A percentile compares a stretch with the other conserved stretches of the same genome.
Conservation (phyloP, 2,888 invertebrate species). For the Glaucopsyche alexis region DNA sequence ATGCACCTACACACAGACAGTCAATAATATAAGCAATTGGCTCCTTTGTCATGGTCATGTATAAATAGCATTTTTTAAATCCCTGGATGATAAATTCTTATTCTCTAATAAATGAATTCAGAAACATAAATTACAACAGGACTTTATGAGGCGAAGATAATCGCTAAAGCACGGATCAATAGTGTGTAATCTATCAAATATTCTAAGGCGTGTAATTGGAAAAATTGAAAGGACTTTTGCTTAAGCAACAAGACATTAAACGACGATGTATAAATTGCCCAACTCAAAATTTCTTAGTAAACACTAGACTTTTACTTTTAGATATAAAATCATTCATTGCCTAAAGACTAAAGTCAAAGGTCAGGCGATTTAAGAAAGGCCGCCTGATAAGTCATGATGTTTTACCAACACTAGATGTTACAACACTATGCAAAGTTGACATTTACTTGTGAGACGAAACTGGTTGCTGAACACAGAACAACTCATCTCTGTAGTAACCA, state of each 20-base stretch:
- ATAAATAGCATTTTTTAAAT: too few relatives aligned
- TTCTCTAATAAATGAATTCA: too few relatives aligned
- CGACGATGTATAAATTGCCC: background rate
- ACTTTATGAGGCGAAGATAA: background rate
- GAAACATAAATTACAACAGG: background rate
- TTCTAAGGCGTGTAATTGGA: background rate
- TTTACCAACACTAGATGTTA: constrained; percentile 15
- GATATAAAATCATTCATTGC: background rate
- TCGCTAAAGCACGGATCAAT: background rate
- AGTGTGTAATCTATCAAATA: background rate
- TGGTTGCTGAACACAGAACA: constrained; percentile 32
- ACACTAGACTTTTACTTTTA: constrained; percentile 12
- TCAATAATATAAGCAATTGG: too few relatives aligned
- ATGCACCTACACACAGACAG: too few relatives aligned
- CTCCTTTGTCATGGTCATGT: too few relatives aligned
- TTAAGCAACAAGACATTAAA: background rate
- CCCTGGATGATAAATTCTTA: too few relatives aligned
- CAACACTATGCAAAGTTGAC: constrained; percentile 43
- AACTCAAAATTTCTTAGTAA: constrained; percentile 8
- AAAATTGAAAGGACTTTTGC: background rate
- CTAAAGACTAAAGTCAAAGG: background rate
- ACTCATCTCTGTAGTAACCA: constrained; percentile 30
- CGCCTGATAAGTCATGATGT: constrained; percentile 12
- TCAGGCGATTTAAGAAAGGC: constrained; percentile 16
- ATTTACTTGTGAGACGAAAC: constrained; percentile 41